Evolutionary conservation across 2,888 invertebrate genomes (phyloP), one percentile per base, ranked within the genome.

Genomic region (Chalcosyrphus nemorum): DNA sequence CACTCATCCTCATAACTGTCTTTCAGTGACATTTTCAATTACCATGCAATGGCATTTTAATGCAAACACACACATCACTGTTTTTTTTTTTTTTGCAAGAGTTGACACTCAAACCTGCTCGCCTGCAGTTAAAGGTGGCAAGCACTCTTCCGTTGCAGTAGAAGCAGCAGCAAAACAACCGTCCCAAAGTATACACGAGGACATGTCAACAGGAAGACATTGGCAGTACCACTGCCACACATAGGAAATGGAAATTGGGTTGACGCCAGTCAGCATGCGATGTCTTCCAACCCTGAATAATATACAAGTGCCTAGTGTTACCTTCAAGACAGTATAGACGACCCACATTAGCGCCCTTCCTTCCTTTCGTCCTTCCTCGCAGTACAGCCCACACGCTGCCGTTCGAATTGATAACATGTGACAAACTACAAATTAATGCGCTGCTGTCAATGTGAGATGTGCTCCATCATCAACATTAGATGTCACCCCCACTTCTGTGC

Each of bases 1-100:
- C 32, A 9, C 63, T 45, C 24, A 17, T 57, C 50, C 65, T 54
- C 59, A 72, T 59, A 52, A 77, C 66, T 72, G 72, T 72, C 77
- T 82, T 72, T 41, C 35, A 77, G 43, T 59, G 71, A 82, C 71
- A 77, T 78, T 77, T 82, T 82, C 77, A 77, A 82, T 77, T 82
- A 68, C 71, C 59, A 61, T 78, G 72, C 72, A 71, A 82, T 82
- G 77, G 77, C 41, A 77, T 82, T 77, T 82, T 77, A 82, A 82
- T 82, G 77, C 72, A 77, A 54, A 66, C 38, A 77, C 61, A 66
- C 38, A 59, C 27, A 54, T 43, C 15, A n/a, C n/a, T n/a, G n/a
- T n/a, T n/a, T n/a, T n/a, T n/a, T n/a, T 76, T 70, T 80, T 61
- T 78, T 59, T 59, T 13, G n/a, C n/a, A n/a, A n/a, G 50, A 70